A percentile compares a stretch with the other conserved stretches of the same genome.
phyloP scores from a whole-genome alignment of 2,797 vertebrate genomes.

The Syngnathus acus region DNA sequence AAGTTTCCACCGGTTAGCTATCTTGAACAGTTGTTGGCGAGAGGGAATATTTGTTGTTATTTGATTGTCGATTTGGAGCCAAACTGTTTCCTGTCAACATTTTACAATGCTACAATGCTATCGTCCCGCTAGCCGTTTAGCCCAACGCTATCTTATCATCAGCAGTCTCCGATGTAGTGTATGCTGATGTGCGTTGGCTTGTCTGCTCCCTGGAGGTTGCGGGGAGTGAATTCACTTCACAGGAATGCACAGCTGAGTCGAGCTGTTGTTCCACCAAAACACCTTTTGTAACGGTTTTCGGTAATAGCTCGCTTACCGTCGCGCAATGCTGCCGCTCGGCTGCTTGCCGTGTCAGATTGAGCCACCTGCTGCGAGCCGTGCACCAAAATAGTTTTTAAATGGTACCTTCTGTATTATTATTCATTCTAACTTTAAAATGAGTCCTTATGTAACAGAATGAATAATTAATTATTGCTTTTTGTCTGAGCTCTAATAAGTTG shows the following conservation, averaged over 20 bases:
- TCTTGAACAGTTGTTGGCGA: neutral
- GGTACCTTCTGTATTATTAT: neutral
- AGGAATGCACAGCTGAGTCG: constrained; percentile 69
- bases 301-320: constrained; percentile 14
- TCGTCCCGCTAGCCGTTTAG: constrained; percentile 57
- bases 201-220: constrained; percentile 40
- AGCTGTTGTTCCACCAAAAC: constrained; percentile 48
- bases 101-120: constrained; percentile 50
- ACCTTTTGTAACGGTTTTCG: constrained; percentile 35
- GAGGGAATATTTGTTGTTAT: neutral
- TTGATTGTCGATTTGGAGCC: constrained; percentile 28
- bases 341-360: neutral
- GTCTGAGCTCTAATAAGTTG: too few species aligned
- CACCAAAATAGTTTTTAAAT: neutral
- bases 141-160: constrained; percentile 62
- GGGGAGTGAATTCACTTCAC: constrained; percentile 66
- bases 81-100: constrained; percentile 48
- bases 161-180: constrained; percentile 44
- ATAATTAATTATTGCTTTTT: too few species aligned
- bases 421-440: neutral
- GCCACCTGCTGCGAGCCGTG: neutral
- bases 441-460: neutral
- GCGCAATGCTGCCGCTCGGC: neutral
- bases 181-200: constrained; percentile 21
- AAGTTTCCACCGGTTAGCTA: neutral